Conservation (phyloP, 2,113 vertebrate genomes). For the Oreochromis tanganicae region DNA sequence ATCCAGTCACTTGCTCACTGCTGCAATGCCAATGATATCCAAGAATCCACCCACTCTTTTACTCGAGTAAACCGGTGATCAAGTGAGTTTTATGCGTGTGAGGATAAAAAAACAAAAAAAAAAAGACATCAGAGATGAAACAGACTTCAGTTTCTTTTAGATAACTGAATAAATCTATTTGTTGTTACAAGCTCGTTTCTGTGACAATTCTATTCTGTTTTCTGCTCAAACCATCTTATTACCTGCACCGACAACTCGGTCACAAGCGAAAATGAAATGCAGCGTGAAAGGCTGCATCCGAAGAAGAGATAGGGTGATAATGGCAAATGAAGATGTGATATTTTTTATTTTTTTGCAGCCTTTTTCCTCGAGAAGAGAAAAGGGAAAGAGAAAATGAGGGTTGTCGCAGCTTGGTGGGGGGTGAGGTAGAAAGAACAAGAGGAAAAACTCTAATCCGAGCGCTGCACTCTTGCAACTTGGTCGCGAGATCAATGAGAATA, state of each 20-base stretch:
- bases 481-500: neutral
- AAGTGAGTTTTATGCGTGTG: neutral
- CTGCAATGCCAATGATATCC: neutral
- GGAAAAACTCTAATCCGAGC: neutral
- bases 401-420: neutral
- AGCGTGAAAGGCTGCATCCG: slow-evolving; percentile 15
- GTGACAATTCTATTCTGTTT: slow-evolving; percentile 32
- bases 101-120: neutral
- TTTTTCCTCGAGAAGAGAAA: neutral
- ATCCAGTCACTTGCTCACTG: neutral
- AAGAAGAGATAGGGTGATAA: slow-evolving; percentile 39
- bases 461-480: neutral
- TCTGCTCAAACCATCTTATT: slow-evolving; percentile 14
- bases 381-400: neutral
- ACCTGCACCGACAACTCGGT: slow-evolving; percentile 27
- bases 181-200: slow-evolving; percentile 10
- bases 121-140: neutral
- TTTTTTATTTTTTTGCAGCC: neutral
- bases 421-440: neutral
- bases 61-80: neutral
- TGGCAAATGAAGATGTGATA: slow-evolving; percentile 39
- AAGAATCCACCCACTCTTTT: neutral
- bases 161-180: neutral
- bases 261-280: slow-evolving; percentile 41
- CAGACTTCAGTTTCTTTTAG: neutral